Evolutionary conservation across 2,113 vertebrate genomes (phyloP), one percentile per base, ranked within the genome.

Genomic region (Gallinago jamesoni): DNA sequence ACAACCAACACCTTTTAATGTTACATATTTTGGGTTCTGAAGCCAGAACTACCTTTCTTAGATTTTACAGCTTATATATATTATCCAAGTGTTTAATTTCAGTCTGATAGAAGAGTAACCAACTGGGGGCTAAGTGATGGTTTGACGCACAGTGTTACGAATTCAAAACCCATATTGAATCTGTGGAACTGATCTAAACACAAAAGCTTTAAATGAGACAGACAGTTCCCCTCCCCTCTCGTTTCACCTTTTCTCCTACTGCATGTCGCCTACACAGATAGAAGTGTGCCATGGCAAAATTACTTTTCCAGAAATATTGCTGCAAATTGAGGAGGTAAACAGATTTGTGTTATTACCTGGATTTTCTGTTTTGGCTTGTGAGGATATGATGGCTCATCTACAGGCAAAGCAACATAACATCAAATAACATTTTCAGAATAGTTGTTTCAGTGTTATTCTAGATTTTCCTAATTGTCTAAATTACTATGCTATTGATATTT

Each of bases 241-340:
- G 73, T 87, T 68, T 90, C 59, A 55, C 37, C n/a, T 59, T 69
- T 25, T 60, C 77, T 72, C 35, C 30, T 52, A 16, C 6, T 10
- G 5, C 22, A 13, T 12, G 33, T 28, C 57, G 43, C 48, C 56
- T 33, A 10, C 30, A 30, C 43, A 68, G 15, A 23, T 20, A 14
- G 0, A 74, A 28, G 21, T 14, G 15, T 0, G 0, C 7, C 31
- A 7, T 13, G 31, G 47, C n/a, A 63, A 80, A 94, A 80, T 41
- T 50, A 20, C n/a, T 74, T 90, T 66, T 69, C 33, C 50, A 60
- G 78, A 50, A 85, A 57, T 35, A 73, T 4, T 60, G 57, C 39
- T 77, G 57, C 41, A 74, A 74, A 41, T 2, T 45, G 56, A 62
- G 67, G 25, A 68, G 24, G 12, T 53, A 73, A 62, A 23, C 28